Evolutionary conservation across 2,888 invertebrate species (phyloP), one percentile per base, ranked within the genome.

Genomic region (Chironomus riparius): DNA sequence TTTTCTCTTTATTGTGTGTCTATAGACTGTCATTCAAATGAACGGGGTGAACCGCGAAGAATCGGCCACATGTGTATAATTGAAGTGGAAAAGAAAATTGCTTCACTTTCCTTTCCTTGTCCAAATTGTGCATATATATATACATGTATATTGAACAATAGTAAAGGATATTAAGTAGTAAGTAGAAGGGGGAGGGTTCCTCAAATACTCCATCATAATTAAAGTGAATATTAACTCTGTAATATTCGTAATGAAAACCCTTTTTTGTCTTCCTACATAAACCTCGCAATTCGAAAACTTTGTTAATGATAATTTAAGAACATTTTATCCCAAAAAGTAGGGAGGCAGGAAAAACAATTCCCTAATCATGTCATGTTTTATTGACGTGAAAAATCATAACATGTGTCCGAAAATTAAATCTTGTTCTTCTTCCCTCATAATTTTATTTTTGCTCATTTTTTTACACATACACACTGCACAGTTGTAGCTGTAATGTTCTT

Each of bases 301-400:
- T 22, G 24, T 65, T 65, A 65, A 65, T 65, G 68, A 61, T 71
- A 61, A 71, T 71, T 70, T 70, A 48, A 48, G 24, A 28, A 70
- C 48, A 70, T 47, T 68, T 47, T 10, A 48, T 70, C 70, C 68
- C n/a, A 38, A 38, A 68, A 38, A 38, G 10, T 1, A 1, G 10
- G 38, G 38, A 38, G 38, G 7, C 7, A 4, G 12, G 10, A 68
- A 68, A 68, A 70, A 65, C 65, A 65, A 65, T 21, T 70, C 47
- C 70, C 48, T 70, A 70, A 65, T 65, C 65, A 65, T 65, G 65
- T 65, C 48, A 70, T 70, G 70, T 24, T 71, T 71, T 61, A 71
- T 71, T 71, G 71, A 71, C 50, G 47, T 56, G 50, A 74, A 62
- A 74, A 74, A 62, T 74, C 72, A 47, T 74, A 47, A 74, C 74